Base-by-base conservation (phyloP, 2,113 vertebrate genomes). In the Felis catus region DNA sequence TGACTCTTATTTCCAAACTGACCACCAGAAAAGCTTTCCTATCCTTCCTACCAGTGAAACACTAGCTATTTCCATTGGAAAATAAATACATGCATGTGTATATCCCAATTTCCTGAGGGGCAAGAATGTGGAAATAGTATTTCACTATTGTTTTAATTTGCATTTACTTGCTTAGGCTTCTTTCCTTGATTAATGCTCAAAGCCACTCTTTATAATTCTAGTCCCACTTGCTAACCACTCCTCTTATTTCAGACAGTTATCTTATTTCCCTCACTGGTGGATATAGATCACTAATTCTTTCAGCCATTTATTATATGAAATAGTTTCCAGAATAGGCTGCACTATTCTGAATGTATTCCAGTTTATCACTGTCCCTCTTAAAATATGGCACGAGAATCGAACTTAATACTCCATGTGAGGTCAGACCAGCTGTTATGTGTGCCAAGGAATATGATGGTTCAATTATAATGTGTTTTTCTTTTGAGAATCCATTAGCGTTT, bases 381-480 rank as follows among this genome's bases (percentile, higher is more conserved):
- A 95, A 97, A 91, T 66, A 82, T 76, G 81, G 93, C 0, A 0
- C 33, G 45, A 76, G 65, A 41, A 73, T 93, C 1, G 0, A 83
- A 61, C 45, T 10, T 55, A 74, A 41, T 55, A 89, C 45, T 51
- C 87, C 81, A 58, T 4, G 66, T 95, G 61, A 91, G 97, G 89
- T 85, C 95, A 97, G 80, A 66, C 5, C 76, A 88, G 91, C 85
- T 95, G 88, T 73, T n/a, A 4, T 4, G 16, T 88, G 63, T 84
- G 91, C 88, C 73, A 84, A 51, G 73, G 74, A 83, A 78, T 92
- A 90, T 29, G 80, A 81, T 4, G 10, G 27, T 63, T 97, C 96
- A 68, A 89, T 97, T 85, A 91, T 73, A 95, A 97, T 89, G 76
- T 82, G 65, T 76, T 97, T 98, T 97, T 84, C 88, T 96, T 94